These are phyloP conservation scores for Akabosia matsudoensis DNA, from an alignment of 1,140 invertebrate species.

Conservation along the genomic window DNA sequence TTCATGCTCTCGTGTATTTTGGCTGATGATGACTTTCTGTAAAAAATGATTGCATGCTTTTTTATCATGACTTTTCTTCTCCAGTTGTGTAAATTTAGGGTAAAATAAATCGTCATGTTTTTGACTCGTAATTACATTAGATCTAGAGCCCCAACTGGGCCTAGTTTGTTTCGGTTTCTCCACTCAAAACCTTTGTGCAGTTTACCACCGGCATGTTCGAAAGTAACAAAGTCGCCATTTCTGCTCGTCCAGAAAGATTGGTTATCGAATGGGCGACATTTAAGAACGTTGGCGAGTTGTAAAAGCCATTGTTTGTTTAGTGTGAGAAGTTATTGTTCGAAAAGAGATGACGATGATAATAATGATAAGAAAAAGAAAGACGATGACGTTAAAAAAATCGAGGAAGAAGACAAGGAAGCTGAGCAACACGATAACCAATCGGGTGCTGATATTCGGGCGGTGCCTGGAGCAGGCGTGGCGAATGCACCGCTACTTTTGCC, in stretches of 20 bases:
- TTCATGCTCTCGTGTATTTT: not conserved
- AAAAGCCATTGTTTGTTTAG: not conserved
- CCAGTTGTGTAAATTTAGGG: too few relatives aligned
- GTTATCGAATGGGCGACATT: not conserved
- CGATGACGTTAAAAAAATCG: not conserved
- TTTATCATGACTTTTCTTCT: too few relatives aligned
- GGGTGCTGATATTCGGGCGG: not conserved
- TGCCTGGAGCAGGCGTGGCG: too few relatives aligned
- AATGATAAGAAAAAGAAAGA: constrained; percentile 30
- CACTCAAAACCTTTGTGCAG: not conserved
- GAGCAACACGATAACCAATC: not conserved
- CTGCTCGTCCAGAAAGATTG: not conserved
- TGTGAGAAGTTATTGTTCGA: not conserved
- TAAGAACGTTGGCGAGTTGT: not conserved
- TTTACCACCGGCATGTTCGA: not conserved
- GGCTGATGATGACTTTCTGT: not conserved
- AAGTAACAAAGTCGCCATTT: not conserved
- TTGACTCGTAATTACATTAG: constrained; percentile 4
- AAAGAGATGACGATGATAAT: constrained; percentile 27
- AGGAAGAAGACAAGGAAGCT: not conserved
- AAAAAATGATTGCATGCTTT: too few relatives aligned
- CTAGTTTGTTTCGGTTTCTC: not conserved
- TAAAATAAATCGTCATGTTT: too few relatives aligned
- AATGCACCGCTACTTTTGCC: constrained; percentile 56
- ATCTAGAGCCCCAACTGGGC: not conserved